Conservation (phyloP, 2,888 invertebrate genomes). For the Lithophane semibrunnea region DNA sequence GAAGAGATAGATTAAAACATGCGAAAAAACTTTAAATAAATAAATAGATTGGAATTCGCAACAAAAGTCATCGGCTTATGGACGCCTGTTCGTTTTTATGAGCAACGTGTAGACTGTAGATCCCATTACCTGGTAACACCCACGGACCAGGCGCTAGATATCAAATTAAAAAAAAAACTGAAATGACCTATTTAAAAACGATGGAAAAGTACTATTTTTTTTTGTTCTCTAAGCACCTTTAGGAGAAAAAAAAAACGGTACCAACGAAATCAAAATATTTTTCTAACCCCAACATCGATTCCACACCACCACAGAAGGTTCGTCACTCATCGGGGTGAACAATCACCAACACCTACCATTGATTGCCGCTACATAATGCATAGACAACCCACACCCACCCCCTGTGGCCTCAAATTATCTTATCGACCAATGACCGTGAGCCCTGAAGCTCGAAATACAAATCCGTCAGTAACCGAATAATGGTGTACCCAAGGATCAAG, state of each 20-base stretch:
- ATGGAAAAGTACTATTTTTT: not conserved
- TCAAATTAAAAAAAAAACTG: no score
- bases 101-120: not conserved
- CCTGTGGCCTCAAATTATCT: constrained; percentile 78
- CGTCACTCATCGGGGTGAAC: constrained; percentile 75
- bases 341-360: constrained; percentile 87
- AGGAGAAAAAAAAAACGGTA: not conserved
- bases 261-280: not conserved
- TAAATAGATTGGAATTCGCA: not conserved
- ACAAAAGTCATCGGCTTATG: not conserved
- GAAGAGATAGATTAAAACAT: no score
- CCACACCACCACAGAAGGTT: constrained; percentile 62
- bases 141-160: not conserved
- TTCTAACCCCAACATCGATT: constrained; percentile 59
- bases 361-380: constrained; percentile 90
- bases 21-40: not conserved
- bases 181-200: not conserved
- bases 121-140: not conserved
- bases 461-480: constrained; percentile 24
- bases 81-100: not conserved
- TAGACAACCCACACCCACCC: constrained; percentile 74
- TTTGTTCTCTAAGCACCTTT: not conserved
- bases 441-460: constrained; percentile 47
- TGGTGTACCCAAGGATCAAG: constrained; percentile 63
- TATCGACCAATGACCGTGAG: constrained; percentile 70